Base-by-base conservation (phyloP, 2,113 vertebrate genomes). In the Salminus brasiliensis region DNA sequence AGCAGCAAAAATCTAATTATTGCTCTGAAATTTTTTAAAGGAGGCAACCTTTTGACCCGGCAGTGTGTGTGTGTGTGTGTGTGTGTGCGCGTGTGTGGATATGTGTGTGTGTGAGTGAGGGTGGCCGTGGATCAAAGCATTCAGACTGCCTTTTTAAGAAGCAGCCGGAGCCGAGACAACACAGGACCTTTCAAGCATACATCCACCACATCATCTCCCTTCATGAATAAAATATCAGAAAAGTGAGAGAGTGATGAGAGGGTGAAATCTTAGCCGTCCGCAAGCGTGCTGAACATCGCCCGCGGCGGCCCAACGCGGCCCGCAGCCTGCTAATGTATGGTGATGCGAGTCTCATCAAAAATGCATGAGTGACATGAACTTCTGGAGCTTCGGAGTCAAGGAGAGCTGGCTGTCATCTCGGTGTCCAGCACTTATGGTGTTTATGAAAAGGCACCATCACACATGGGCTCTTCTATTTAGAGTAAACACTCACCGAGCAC, bases 171-270 rank as follows among this genome's bases (percentile, higher is more conserved):
- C 52, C 43, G 52, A 21, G 30, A 36, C 39, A 47, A 53, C 57
- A 66, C 13, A 41, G 13, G 23, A 63, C 63, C 63, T 57, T 74
- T 39, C 65, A 67, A n/a, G n/a, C 53, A 29, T 59, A 73, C 12
- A 57, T 52, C 65, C 67, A 32, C 29, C 15, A 32, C 74, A 72
- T 53, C 21, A 32, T 67, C 72, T 74, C 52, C 57, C 83, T 88
- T 83, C 88, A 92, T 92, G 87, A 91, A 92, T 92, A 91, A 91
- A 89, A 90, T 89, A 92, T 88, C 82, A 81, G 70, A 4, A 62
- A 41, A 74, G 63, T 39, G 60, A 87, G 76, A 74, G 82, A 84
- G 82, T 62, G 81, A 83, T 59, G 88, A 91, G 90, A 86, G 88
- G 88, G 85, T 83, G 92, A 91, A 89, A 93, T 91, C 82, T 90